A percentile compares a stretch with the other conserved stretches of the same genome.
Conservation (phyloP, 2,797 vertebrate genomes). For the Naso thynnoides region DNA sequence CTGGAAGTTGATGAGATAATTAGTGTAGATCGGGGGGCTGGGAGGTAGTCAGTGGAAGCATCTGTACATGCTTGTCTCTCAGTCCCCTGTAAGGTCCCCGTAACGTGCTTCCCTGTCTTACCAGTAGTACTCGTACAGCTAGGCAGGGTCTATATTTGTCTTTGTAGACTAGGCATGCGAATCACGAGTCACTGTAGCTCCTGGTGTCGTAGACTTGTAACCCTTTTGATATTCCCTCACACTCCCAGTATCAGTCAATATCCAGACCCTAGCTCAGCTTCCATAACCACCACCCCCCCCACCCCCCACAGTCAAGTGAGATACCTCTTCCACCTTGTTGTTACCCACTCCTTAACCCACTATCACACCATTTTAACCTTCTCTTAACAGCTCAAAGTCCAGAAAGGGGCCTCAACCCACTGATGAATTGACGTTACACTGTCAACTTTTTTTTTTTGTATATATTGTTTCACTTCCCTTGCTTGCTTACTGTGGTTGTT, state of each 20-base stretch:
- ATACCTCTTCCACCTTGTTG: conserved; percentile 5
- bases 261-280: neutral
- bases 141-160: conserved; percentile 13
- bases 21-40: conserved; percentile 55
- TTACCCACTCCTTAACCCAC: conserved; percentile 7
- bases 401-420: conserved; percentile 86
- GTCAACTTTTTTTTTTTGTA: conserved; percentile 62
- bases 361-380: conserved; percentile 35
- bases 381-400: conserved; percentile 80
- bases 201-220: conserved; percentile 17
- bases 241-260: neutral
- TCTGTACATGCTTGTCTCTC: conserved; percentile 76
- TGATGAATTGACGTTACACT: conserved; percentile 65
- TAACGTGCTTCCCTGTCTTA: conserved; percentile 3
- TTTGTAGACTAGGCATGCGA: conserved; percentile 60
- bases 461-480: conserved; percentile 54
- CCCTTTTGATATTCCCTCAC: neutral
- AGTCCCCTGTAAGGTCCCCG: conserved; percentile 55
- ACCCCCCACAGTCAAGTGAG: conserved; percentile 19
- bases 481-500: conserved; percentile 51
- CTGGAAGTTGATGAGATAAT: conserved; percentile 47
- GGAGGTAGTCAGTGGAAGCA: conserved; percentile 73
- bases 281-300: too few species aligned
- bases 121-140: conserved; percentile 5
- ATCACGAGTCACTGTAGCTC: conserved; percentile 25